Evolutionary conservation across 2,888 invertebrate genomes (phyloP).

Genomic region (Pyrrhia umbra): DNA sequence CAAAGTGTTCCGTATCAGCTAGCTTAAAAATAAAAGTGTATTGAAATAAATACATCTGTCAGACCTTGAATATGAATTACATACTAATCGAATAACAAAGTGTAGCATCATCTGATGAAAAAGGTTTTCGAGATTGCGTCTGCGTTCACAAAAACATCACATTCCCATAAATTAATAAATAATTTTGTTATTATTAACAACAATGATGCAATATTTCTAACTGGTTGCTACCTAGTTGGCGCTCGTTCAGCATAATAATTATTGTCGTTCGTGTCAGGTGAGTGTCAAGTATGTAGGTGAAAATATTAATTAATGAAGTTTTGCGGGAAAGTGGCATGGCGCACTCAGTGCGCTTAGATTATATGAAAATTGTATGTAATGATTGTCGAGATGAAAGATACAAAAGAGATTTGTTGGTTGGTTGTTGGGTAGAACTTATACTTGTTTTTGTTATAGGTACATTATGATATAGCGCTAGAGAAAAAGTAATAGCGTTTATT

Average conservation of each 20-base stretch:
- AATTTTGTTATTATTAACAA: conserved; percentile 42
- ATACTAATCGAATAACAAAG: conserved; percentile 19
- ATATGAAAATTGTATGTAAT: no score
- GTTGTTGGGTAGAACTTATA: no score
- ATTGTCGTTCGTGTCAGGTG: not conserved
- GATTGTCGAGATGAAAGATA: no score
- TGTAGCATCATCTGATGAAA: conserved; percentile 66
- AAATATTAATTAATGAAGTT: not conserved
- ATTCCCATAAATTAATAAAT: conserved; percentile 25
- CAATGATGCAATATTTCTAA: conserved; percentile 67
- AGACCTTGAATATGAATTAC: conserved; percentile 23
- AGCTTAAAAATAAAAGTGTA: conserved; percentile 10
- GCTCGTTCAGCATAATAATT: conserved; percentile 29
- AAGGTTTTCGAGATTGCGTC: conserved; percentile 67
- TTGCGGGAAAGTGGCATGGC: no score
- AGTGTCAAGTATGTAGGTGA: conserved; percentile 6
- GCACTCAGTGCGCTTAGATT: no score
- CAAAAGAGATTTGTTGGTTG: no score
- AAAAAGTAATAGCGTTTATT: no score
- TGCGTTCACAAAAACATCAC: conserved; percentile 36
- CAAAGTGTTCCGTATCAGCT: not conserved
- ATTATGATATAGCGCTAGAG: no score
- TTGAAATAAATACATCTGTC: not conserved
- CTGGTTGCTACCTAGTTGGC: conserved; percentile 47
- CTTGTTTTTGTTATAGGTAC: no score